phyloP scores from a whole-genome alignment of 2,888 invertebrate species.

The Laspeyria flexula region DNA sequence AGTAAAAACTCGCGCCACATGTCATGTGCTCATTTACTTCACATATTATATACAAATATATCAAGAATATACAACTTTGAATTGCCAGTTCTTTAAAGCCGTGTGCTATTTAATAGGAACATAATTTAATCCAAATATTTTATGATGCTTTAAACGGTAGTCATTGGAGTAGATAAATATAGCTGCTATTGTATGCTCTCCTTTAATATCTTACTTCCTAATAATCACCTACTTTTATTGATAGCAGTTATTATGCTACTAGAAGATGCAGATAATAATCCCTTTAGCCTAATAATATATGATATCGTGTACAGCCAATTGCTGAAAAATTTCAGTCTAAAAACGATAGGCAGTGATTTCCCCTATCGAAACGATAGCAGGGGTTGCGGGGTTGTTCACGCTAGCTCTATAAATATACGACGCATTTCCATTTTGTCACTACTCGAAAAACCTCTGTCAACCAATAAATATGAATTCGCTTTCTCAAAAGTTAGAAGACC shows the following conservation, averaged over 20 bases:
- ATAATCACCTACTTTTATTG: neutral
- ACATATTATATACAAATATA: too few relatives aligned
- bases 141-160: too few relatives aligned
- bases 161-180: too few relatives aligned
- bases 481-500: conserved; percentile 58
- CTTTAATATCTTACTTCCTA: too few relatives aligned
- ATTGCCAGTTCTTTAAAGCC: too few relatives aligned
- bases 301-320: conserved; percentile 16
- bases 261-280: too few relatives aligned
- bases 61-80: too few relatives aligned
- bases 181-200: too few relatives aligned
- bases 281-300: conserved; percentile 35
- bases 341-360: conserved; percentile 32
- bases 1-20: too few relatives aligned
- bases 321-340: conserved; percentile 24
- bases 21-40: too few relatives aligned
- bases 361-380: conserved; percentile 24
- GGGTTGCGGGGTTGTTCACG: conserved; percentile 25
- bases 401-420: conserved; percentile 40
- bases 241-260: conserved; percentile 1
- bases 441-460: conserved; percentile 19
- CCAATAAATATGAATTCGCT: conserved; percentile 44
- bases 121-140: too few relatives aligned
- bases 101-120: too few relatives aligned
- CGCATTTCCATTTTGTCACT: neutral